phyloP scores from a whole-genome alignment of 2,888 invertebrate genomes.

The Drosophila putrida region DNA sequence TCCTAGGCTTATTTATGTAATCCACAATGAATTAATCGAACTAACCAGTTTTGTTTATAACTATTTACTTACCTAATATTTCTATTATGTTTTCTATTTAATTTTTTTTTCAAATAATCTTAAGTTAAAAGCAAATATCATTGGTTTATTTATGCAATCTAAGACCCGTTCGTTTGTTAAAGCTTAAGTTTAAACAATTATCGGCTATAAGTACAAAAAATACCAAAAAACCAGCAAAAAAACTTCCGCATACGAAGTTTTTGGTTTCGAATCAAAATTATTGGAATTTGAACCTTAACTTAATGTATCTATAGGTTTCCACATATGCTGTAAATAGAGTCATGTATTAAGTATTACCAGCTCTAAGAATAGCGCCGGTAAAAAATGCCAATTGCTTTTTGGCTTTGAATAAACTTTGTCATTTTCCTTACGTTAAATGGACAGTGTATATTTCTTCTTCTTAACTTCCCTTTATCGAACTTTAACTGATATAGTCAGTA shows the following conservation, averaged over 20 bases:
- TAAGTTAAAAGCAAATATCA: background rate
- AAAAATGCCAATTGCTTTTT: background rate
- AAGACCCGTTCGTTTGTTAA: conserved; percentile 31
- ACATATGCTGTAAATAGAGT: conserved; percentile 17
- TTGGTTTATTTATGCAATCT: conserved; percentile 29
- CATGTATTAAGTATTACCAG: conserved; percentile 7
- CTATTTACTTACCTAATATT: no score
- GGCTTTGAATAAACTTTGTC: conserved; percentile 15
- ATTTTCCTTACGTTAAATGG: conserved; percentile 10
- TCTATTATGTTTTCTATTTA: no score
- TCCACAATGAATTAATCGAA: background rate
- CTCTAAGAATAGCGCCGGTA: background rate
- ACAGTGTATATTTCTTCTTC: background rate
- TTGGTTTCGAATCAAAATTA: conserved; percentile 8
- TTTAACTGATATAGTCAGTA: background rate
- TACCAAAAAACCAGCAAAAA: background rate
- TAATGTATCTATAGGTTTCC: background rate
- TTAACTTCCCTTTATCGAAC: background rate
- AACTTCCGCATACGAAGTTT: background rate
- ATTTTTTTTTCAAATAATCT: no score
- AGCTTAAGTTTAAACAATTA: conserved; percentile 37
- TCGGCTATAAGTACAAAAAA: conserved; percentile 17
- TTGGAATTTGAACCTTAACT: background rate
- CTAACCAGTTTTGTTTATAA: no score
- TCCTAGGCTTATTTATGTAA: conserved; percentile 26